Evolutionary conservation across 2,888 invertebrate species (phyloP).

Genomic region (Salpingus planirostris): DNA sequence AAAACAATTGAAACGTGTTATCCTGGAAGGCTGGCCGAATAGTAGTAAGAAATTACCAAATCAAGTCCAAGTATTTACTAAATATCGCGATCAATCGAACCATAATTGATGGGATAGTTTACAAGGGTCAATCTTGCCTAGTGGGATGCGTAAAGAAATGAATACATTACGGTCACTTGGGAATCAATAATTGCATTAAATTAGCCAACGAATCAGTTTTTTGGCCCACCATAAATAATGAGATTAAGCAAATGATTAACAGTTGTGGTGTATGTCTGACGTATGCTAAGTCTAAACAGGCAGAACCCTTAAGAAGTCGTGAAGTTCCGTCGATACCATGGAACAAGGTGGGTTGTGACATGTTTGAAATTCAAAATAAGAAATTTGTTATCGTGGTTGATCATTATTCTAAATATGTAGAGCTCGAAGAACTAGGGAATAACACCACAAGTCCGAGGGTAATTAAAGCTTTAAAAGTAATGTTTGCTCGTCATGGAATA

Average conservation of each 20-base stretch:
- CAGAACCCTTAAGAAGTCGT: slow-evolving; percentile 13
- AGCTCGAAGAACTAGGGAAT: slow-evolving; percentile 9
- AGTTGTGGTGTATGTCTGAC: slow-evolving; percentile 11
- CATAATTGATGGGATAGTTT: too few species aligned
- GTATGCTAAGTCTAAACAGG: slow-evolving; percentile 8
- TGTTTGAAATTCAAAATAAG: slow-evolving; percentile 9
- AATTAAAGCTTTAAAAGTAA: slow-evolving; percentile 10
- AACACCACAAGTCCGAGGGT: slow-evolving; percentile 6
- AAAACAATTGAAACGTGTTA: too few species aligned
- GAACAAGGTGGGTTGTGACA: slow-evolving; percentile 14
- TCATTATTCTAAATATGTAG: slow-evolving; percentile 14
- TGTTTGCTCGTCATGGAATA: slow-evolving; percentile 16
- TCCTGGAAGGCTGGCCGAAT: too few species aligned
- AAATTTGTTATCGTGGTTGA: slow-evolving; percentile 10
- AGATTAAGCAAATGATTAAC: slow-evolving; percentile 10
- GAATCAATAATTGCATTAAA: slow-evolving; percentile 11
- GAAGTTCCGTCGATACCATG: slow-evolving; percentile 10
- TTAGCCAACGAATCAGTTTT: slow-evolving; percentile 10
- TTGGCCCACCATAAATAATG: slow-evolving; percentile 14
- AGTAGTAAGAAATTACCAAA: too few species aligned
- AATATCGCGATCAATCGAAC: too few species aligned
- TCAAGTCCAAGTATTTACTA: too few species aligned
- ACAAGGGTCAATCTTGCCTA: too few species aligned
- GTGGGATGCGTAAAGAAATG: slow-evolving; percentile 9
- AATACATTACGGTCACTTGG: slow-evolving; percentile 14